Evolutionary conservation across 2,888 invertebrate genomes (phyloP).

Genomic region (Ornithoptera priamus): DNA sequence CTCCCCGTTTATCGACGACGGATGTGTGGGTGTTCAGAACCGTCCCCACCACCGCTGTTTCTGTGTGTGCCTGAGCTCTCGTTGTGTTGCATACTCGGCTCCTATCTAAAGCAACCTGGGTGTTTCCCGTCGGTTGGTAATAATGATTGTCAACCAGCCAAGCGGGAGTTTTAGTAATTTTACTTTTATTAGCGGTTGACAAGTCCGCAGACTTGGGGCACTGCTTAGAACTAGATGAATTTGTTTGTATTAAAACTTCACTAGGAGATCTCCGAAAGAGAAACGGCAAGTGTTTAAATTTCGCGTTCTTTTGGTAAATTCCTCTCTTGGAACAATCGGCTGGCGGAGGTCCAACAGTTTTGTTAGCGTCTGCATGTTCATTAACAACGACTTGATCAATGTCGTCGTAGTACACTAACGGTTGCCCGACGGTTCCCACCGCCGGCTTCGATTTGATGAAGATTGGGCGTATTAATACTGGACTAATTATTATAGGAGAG

Average conservation of each 20-base stretch:
- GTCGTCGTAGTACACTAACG: conserved; percentile 64
- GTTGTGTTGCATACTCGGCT: conserved; percentile 41
- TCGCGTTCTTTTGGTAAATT: conserved; percentile 60
- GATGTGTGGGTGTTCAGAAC: conserved; percentile 44
- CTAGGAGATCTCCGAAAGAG: conserved; percentile 53
- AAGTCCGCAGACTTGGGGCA: conserved; percentile 37
- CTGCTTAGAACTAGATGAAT: conserved; percentile 42
- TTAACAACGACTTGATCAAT: conserved; percentile 57
- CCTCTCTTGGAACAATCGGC: conserved; percentile 39
- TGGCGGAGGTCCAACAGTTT: not conserved
- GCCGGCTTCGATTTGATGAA: conserved; percentile 48
- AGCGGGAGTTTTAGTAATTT: conserved; percentile 57
- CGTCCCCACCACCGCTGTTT: conserved; percentile 34
- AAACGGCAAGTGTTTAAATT: conserved; percentile 54
- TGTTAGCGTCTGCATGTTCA: conserved; percentile 33
- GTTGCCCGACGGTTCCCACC: conserved; percentile 33
- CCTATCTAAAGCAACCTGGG: conserved; percentile 64
- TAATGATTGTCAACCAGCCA: conserved; percentile 67
- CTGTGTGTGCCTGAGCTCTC: conserved; percentile 32
- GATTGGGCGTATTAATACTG: conserved; percentile 64
- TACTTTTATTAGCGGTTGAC: conserved; percentile 45
- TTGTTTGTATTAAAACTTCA: conserved; percentile 46
- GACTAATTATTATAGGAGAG: conserved; percentile 64
- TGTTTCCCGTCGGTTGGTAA: conserved; percentile 66
- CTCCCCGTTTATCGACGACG: conserved; percentile 38